Percentiles rank a stretch among this genome's conserved stretches.
Evolutionary conservation across 2,113 vertebrate genomes (phyloP).

Genomic region (Ammodytes dubius): DNA sequence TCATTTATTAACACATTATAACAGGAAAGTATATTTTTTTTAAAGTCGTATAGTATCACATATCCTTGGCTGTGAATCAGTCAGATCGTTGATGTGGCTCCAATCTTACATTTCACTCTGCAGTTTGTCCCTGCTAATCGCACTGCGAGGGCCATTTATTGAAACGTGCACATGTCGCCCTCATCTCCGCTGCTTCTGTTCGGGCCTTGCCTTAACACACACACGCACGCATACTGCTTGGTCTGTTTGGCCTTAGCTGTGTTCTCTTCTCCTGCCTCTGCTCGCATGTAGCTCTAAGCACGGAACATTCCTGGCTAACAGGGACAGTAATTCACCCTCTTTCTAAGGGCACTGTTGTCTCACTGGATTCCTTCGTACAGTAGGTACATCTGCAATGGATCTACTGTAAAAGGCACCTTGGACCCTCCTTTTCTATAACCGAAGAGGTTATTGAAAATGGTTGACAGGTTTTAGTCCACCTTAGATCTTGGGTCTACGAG

Average conservation of each 20-base stretch:
- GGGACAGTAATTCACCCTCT: conserved; percentile 60
- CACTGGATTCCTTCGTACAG: conserved; percentile 49
- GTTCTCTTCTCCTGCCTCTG: conserved; percentile 48
- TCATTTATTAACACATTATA: conserved; percentile 65
- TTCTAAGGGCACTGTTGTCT: conserved; percentile 57
- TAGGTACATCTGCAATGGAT: conserved; percentile 69
- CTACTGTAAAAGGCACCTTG: conserved; percentile 46
- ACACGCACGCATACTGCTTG: conserved; percentile 6
- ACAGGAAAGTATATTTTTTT: conserved; percentile 30
- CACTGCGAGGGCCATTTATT: conserved; percentile 46
- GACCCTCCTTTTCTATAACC: conserved; percentile 39
- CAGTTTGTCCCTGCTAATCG: conserved; percentile 60
- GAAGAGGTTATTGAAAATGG: conserved; percentile 6
- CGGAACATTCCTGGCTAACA: conserved; percentile 67
- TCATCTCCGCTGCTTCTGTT: conserved; percentile 65
- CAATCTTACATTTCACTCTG: conserved; percentile 43
- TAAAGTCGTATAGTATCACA: conserved; percentile 41
- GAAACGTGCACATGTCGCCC: conserved; percentile 60
- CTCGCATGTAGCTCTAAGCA: conserved; percentile 61
- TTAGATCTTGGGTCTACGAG: conserved; percentile 4
- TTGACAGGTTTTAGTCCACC: conserved; percentile 5
- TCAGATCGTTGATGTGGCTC: conserved; percentile 42
- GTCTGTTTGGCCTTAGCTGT: conserved; percentile 63
- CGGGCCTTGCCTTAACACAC: conserved; percentile 26
- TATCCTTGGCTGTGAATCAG: conserved; percentile 55